Evolutionary conservation across 2,797 vertebrate species (phyloP).

Genomic region (Cheirogaleus major): DNA sequence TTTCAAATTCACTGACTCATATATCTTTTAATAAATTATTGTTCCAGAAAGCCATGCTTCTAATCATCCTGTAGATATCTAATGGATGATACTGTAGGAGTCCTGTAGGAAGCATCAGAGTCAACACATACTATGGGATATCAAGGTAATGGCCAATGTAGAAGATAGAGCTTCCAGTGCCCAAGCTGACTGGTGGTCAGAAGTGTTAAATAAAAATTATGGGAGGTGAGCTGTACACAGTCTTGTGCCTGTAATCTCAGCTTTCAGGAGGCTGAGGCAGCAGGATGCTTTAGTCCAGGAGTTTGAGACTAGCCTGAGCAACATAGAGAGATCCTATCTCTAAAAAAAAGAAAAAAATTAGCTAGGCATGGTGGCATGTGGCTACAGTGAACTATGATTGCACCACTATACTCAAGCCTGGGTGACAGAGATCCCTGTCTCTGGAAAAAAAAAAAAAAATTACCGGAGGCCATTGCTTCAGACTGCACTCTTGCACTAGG

Average conservation of each 20-base stretch:
- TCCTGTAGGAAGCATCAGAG: background rate
- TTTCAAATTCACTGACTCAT: slow-evolving; percentile 8
- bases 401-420: background rate
- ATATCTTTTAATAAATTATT: background rate
- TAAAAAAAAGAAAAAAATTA: background rate
- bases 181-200: background rate
- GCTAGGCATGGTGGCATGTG: background rate
- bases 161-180: background rate
- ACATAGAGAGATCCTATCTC: background rate
- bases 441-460: background rate
- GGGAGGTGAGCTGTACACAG: background rate
- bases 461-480: background rate
- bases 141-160: background rate
- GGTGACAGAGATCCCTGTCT: background rate
- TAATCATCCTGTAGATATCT: background rate
- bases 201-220: background rate
- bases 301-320: background rate
- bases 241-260: background rate
- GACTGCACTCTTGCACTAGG: background rate
- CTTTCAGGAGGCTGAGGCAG: background rate
- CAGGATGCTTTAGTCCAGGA: background rate
- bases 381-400: background rate
- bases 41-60: background rate
- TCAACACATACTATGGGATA: background rate
- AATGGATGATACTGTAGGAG: background rate